Base-by-base conservation (phyloP, 1,140 invertebrate genomes). In the Halesus radiatus region DNA sequence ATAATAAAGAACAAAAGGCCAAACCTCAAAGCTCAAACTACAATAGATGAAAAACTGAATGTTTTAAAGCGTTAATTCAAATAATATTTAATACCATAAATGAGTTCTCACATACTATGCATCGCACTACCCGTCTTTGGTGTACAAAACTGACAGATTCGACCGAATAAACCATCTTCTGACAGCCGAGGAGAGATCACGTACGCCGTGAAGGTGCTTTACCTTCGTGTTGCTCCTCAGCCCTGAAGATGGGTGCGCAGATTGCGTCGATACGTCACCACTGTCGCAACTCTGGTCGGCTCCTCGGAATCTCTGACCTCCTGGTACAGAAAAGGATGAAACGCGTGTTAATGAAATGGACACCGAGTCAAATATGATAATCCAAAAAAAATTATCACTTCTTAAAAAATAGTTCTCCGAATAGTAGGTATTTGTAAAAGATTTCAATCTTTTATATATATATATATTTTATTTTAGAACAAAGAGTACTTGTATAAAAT, bases 191-290 rank as follows among this genome's bases (percentile, higher is more conserved):
- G 37, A 45, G 26, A 22, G 26, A 26, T 64, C 66, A 70, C 66
- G 66, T 70, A 52, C 37, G 18, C 16, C 66, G 18, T 16, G 66
- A 70, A 70, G 66, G 66, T 50, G 66, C 66, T 70, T 50, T 23
- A 20, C 29, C 66, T 70, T n/a, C 66, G 66, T 70, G 66, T 20
- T 18, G 37, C 37, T 50, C 16, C 62, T 45, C 66, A 20, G 66
- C 18, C 29, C 7, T 50, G 66, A 70, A 70, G 66, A 70, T 70
- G 66, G 66, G 66, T 70, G 66, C 29, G 18, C 20, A 50, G 66
- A 70, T 70, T 50, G 37, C 66, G 32, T 18, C 66, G 37, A 70
- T 52, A 45, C 37, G 66, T 50, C 66, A 70, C 66, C 16, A 29
- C 37, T 22, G 66, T 45, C 66, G 66, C 32, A 32, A 4, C 8